phyloP scores from a whole-genome alignment of 2,113 vertebrate genomes.

The Ochotona princeps region DNA sequence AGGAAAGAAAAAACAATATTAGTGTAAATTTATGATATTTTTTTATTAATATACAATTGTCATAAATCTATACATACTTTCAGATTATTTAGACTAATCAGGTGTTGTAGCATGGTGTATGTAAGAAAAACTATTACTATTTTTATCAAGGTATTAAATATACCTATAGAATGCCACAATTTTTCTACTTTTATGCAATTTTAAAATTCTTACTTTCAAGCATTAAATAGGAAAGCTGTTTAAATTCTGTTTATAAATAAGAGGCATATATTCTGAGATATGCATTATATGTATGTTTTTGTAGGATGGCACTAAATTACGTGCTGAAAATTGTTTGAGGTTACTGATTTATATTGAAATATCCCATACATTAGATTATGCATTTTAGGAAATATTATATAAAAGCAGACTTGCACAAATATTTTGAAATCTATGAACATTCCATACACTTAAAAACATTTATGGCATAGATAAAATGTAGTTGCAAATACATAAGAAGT shows the following conservation, averaged over 20 bases:
- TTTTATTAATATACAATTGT: conserved; percentile 46
- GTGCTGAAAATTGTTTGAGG: conserved; percentile 42
- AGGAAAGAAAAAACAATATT: conserved; percentile 12
- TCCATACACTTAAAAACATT: conserved; percentile 49
- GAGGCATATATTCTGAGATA: conserved; percentile 36
- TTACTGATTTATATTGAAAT: conserved; percentile 61
- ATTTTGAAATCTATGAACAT: conserved; percentile 31
- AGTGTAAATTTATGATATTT: conserved; percentile 40
- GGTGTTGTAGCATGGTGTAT: conserved; percentile 33
- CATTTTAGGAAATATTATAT: conserved; percentile 54
- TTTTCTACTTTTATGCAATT: conserved; percentile 52
- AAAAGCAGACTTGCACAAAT: conserved; percentile 68
- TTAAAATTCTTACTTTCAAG: conserved; percentile 60
- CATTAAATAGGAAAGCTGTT: conserved; percentile 64
- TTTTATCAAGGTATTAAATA: conserved; percentile 58
- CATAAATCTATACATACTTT: conserved; percentile 59
- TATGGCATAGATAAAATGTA: conserved; percentile 35
- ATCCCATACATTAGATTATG: conserved; percentile 24
- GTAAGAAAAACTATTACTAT: not conserved
- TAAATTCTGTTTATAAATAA: conserved; percentile 55
- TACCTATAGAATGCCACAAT: conserved; percentile 24
- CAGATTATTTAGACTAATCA: conserved; percentile 47
- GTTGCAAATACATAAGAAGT: conserved; percentile 46
- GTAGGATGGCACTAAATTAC: conserved; percentile 43
- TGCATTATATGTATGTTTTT: conserved; percentile 52